A percentile compares a stretch with the other conserved stretches of the same genome.
phyloP scores from a whole-genome alignment of 2,113 vertebrate genomes.

The Martes martes region DNA sequence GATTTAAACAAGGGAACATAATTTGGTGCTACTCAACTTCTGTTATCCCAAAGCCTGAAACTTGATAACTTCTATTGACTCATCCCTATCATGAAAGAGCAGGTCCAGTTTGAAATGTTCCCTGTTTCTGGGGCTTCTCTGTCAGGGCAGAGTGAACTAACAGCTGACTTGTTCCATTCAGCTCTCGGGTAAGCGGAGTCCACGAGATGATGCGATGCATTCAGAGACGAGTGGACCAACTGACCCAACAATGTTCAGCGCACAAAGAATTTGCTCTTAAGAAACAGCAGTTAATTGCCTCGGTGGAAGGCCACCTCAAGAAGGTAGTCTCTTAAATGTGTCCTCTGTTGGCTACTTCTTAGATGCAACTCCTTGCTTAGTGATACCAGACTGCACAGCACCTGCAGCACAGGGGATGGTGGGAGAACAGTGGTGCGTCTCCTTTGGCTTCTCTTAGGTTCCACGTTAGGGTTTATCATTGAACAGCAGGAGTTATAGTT shows the following conservation, averaged over 20 bases:
- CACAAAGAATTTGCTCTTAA: conserved; percentile 79
- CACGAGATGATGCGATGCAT: conserved; percentile 85
- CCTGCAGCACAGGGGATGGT: neutral
- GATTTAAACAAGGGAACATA: neutral
- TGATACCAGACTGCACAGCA: neutral
- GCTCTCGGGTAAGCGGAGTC: conserved; percentile 79
- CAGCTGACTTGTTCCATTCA: conserved; percentile 72
- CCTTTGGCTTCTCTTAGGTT: neutral
- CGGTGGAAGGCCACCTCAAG: conserved; percentile 81
- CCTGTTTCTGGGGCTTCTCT: neutral
- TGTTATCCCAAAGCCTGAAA: neutral
- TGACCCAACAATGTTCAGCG: conserved; percentile 77
- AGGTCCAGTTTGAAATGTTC: neutral
- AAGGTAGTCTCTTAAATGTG: conserved; percentile 81
- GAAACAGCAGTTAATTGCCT: conserved; percentile 78
- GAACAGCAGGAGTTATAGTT: neutral
- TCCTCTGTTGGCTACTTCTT: neutral
- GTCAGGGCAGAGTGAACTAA: neutral
- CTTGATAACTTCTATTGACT: neutral
- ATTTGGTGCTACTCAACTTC: conserved; percentile 28
- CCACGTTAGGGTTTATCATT: neutral
- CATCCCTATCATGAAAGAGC: neutral
- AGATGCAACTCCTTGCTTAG: neutral
- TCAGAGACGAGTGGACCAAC: conserved; percentile 77
- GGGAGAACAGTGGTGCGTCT: rapidly evolving